A percentile compares a stretch with the other conserved stretches of the same genome.
phyloP scores from a whole-genome alignment of 2,888 invertebrate genomes.

The Trichogramma dendrolimi region DNA sequence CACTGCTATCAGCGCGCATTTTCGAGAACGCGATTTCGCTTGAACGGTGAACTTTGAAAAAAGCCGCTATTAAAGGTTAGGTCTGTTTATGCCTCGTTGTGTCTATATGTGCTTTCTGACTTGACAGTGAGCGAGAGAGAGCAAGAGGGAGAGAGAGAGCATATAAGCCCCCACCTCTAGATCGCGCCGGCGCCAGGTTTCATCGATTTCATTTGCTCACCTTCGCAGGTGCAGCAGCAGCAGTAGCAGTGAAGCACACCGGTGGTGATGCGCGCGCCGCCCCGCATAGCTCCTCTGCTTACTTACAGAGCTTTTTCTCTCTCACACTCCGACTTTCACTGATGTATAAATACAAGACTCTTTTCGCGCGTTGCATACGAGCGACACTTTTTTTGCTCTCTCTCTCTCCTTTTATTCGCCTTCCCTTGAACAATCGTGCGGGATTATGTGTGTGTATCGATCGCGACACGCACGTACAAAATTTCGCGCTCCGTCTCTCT shows the following conservation, averaged over 20 bases:
- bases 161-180: conserved; percentile 18
- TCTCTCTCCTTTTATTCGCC: no score
- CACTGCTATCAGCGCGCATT: no score
- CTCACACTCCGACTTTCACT: no score
- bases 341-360: no score
- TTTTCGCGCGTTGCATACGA: no score
- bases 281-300: not conserved
- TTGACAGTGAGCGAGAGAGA: not conserved
- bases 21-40: no score
- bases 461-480: not conserved
- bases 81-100: conserved; percentile 1
- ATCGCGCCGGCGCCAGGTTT: conserved; percentile 2
- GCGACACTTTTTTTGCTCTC: no score
- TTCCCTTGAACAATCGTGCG: no score
- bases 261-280: not conserved
- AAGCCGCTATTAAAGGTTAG: no score
- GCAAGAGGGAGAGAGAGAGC: not conserved
- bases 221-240: not conserved
- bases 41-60: no score
- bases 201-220: not conserved
- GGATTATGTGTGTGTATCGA: not conserved
- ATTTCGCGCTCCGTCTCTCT: not conserved
- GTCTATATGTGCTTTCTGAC: not conserved
- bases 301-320: not conserved
- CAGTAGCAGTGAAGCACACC: not conserved